Evolutionary conservation across 2,888 invertebrate genomes (phyloP).

Genomic region (Melieria crassipennis): DNA sequence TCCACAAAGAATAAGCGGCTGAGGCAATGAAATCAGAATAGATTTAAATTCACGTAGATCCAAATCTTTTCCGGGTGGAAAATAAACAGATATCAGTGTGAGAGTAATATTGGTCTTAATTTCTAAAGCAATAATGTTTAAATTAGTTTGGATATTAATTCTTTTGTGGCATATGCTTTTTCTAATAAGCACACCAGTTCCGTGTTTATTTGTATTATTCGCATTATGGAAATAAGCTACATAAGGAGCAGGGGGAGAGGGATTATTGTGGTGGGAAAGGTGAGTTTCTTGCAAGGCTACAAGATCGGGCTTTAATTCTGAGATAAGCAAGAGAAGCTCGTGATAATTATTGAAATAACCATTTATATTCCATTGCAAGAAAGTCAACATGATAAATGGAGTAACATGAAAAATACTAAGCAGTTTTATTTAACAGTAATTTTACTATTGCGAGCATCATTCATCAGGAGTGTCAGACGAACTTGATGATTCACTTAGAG

Average conservation of each 20-base stretch:
- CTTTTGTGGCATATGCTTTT: background rate
- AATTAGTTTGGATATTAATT: background rate
- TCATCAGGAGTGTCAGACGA: slow-evolving; percentile 7
- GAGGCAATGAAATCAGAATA: slow-evolving; percentile 2
- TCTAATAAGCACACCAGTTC: slow-evolving; percentile 9
- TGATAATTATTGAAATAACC: too few relatives aligned
- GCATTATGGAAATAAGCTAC: slow-evolving; percentile 1
- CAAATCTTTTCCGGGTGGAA: background rate
- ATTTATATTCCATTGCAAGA: too few relatives aligned
- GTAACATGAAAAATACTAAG: background rate
- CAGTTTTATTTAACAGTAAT: background rate
- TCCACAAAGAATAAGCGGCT: background rate
- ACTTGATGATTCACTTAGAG: background rate
- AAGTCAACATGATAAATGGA: too few relatives aligned
- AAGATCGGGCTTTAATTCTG: too few relatives aligned
- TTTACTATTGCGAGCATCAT: background rate
- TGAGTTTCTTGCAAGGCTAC: too few relatives aligned
- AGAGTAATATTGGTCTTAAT: slow-evolving; percentile 3
- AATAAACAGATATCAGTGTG: background rate
- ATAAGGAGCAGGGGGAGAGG: background rate
- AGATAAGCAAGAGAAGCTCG: too few relatives aligned
- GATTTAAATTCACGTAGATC: slow-evolving; percentile 2
- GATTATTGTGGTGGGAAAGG: too few relatives aligned
- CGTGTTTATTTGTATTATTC: slow-evolving; percentile 1
- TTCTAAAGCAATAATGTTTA: slow-evolving; percentile 8